phyloP scores from a whole-genome alignment of 2,888 invertebrate species.

The Agapetus fuscipes region DNA sequence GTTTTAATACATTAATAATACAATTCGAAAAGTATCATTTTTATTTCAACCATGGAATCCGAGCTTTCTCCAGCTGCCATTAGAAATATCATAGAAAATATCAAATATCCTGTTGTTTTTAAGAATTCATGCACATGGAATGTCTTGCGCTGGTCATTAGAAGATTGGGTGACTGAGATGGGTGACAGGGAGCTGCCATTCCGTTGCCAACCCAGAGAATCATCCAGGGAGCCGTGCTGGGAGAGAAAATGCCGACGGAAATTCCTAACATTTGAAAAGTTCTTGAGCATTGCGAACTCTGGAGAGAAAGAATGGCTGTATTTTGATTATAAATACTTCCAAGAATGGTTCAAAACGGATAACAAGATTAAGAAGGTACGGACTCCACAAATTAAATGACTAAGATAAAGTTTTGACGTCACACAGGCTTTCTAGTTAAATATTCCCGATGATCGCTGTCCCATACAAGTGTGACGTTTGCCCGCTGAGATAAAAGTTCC shows the following conservation, averaged over 20 bases:
- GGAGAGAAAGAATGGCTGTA: constrained; percentile 58
- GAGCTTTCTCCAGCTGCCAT: too few species aligned
- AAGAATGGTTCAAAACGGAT: constrained; percentile 52
- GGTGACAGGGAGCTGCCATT: constrained; percentile 47
- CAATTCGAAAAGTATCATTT: too few species aligned
- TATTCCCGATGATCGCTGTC: too few species aligned
- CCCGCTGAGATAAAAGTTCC: too few species aligned
- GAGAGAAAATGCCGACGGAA: constrained; percentile 57
- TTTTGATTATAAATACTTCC: constrained; percentile 77
- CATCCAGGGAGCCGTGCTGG: constrained; percentile 61
- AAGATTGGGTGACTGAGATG: constrained; percentile 51
- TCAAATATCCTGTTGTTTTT: constrained; percentile 13
- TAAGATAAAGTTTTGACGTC: too few species aligned
- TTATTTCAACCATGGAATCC: too few species aligned
- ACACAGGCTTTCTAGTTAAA: too few species aligned
- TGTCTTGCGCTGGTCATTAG: constrained; percentile 47
- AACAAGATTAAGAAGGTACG: constrained; percentile 49
- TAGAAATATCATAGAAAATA: constrained; percentile 10
- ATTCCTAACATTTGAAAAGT: constrained; percentile 52
- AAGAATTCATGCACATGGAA: constrained; percentile 36
- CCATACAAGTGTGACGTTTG: too few species aligned
- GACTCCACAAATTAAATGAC: too few species aligned
- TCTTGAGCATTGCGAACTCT: constrained; percentile 34
- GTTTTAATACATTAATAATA: too few species aligned
- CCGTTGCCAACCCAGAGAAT: constrained; percentile 31